Base-by-base conservation (phyloP, 2,113 vertebrate genomes). In the Bettongia penicillata region DNA sequence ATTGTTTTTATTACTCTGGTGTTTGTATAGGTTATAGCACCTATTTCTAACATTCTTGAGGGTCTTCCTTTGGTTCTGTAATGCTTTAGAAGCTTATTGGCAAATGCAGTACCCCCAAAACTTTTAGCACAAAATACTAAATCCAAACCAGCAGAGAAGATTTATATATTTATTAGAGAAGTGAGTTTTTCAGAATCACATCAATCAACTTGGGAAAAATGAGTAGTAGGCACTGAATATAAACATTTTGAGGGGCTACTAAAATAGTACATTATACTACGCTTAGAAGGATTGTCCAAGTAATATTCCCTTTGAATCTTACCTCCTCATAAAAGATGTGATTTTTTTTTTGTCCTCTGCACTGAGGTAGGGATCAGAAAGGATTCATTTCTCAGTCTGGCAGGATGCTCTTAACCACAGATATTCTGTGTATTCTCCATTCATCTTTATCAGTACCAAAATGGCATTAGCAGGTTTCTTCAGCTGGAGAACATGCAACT, bases 151-250 rank as follows among this genome's bases (percentile, higher is more conserved):
- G 37, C 94, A 68, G 26, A 95, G 10, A 55, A 92, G n/a, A 48
- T 90, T 31, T 7, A 55, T 52, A 51, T 0, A 68, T 94, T 96
- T 92, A 50, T 53, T 52, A 22, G 49, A 52, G 5, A 92, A 3
- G 11, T 28, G 3, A 93, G 47, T 91, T 95, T 93, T 93, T 92
- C 51, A 47, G 28, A 61, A 51, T 2, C 22, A 24, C 23, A 95
- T 95, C n/a, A 93, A 94, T 49, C 91, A 94, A 90, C 92, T 68
- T 2, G 31, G 91, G 24, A 53, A 94, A 24, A 14, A 89, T 55
- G 0, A 28, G 53, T 91, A 19, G 37, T 37, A 92, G 31, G 0
- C 19, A 23, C 93, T 52, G 61, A 91, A 4, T 49, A 50, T 92
- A 77, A 43, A 92, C 10, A 14, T 3, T 47, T 26, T 53, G 57